These are phyloP conservation scores for Volucella zonaria DNA, from an alignment of 2,888 invertebrate species.

Conservation along the genomic window DNA sequence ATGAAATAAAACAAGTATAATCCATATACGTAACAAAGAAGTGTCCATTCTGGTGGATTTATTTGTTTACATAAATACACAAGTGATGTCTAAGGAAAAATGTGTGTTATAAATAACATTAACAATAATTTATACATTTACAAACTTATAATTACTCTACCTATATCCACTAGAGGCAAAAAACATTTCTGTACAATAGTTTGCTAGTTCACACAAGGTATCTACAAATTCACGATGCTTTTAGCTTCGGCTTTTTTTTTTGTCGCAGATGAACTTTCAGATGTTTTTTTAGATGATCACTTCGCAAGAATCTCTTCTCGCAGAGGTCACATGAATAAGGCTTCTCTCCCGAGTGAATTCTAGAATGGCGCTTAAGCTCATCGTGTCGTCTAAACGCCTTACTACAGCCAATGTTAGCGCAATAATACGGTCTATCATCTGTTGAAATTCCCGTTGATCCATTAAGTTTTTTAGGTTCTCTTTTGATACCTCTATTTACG, in stretches of 20 bases:
- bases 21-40: too few relatives aligned
- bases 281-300: constrained; percentile 81
- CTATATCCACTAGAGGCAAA: too few relatives aligned
- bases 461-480: constrained; percentile 2
- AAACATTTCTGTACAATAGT: too few relatives aligned
- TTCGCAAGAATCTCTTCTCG: constrained; percentile 79
- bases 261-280: constrained; percentile 74
- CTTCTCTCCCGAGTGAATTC: constrained; percentile 80
- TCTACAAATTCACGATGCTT: background rate
- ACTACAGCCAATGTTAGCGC: constrained; percentile 70
- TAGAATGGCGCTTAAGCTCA: constrained; percentile 80
- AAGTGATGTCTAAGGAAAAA: too few relatives aligned
- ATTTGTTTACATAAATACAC: too few relatives aligned
- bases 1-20: too few relatives aligned
- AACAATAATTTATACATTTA: too few relatives aligned
- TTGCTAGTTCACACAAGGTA: too few relatives aligned
- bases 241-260: background rate
- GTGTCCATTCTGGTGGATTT: too few relatives aligned
- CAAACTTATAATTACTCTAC: too few relatives aligned
- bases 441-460: background rate
- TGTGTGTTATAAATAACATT: too few relatives aligned
- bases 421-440: constrained; percentile 15
- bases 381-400: constrained; percentile 80
- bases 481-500: background rate
- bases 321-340: constrained; percentile 79